phyloP scores from a whole-genome alignment of 2,113 vertebrate species.

The Siphamia tubifer region DNA sequence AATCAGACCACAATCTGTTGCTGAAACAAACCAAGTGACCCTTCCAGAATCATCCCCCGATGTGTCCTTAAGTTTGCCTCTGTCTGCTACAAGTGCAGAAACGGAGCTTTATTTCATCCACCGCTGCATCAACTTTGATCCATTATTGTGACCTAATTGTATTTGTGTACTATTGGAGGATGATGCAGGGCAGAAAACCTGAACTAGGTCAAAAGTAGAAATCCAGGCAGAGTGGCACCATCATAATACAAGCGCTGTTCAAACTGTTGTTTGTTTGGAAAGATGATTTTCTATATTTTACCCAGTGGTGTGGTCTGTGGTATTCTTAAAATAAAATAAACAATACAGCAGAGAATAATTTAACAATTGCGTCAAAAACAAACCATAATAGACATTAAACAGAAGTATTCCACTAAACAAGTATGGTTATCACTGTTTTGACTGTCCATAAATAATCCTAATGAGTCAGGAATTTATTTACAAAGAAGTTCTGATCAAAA shows the following conservation, averaged over 20 bases:
- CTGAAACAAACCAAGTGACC: slow-evolving; percentile 17
- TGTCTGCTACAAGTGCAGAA: slow-evolving; percentile 25
- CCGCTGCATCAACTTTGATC: slow-evolving; percentile 59
- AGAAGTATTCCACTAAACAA: no score
- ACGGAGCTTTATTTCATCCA: slow-evolving; percentile 44
- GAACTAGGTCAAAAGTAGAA: slow-evolving; percentile 73
- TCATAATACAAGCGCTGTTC: slow-evolving; percentile 2
- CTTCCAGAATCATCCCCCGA: background rate
- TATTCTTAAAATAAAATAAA: no score
- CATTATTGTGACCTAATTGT: slow-evolving; percentile 75
- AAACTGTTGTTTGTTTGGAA: slow-evolving; percentile 2
- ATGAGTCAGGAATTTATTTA: no score
- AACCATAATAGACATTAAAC: no score
- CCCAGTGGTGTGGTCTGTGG: no score
- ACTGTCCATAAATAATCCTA: no score
- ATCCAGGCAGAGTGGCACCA: slow-evolving; percentile 18
- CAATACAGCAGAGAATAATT: no score
- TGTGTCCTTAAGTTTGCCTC: background rate
- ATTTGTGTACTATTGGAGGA: slow-evolving; percentile 43
- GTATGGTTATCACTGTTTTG: no score
- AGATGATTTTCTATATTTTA: no score
- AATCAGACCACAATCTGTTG: slow-evolving; percentile 42
- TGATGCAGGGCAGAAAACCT: slow-evolving; percentile 48
- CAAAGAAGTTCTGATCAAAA: no score
- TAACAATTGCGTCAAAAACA: no score